phyloP scores from a whole-genome alignment of 1,140 invertebrate genomes.

The Solen grandis region DNA sequence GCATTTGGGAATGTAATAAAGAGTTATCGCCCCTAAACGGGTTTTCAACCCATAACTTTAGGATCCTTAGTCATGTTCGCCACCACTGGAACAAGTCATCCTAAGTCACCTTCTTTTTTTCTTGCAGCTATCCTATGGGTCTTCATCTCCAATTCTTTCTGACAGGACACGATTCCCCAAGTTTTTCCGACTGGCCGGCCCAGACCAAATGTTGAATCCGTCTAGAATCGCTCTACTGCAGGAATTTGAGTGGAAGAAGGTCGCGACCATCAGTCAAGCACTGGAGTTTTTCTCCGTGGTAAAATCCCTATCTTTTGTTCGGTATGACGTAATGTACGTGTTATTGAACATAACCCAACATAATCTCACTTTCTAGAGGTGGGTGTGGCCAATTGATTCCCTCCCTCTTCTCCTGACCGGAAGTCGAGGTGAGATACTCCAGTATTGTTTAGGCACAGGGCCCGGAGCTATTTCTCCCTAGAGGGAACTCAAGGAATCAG shows the following conservation, averaged over 20 bases:
- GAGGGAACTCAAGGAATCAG: neutral
- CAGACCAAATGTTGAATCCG: slow-evolving; percentile 58
- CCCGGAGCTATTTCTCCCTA: neutral
- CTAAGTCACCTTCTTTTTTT: too few species aligned
- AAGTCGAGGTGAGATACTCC: too few species aligned
- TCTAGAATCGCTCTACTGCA: slow-evolving; percentile 50
- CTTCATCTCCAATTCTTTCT: slow-evolving; percentile 66
- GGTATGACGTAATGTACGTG: neutral
- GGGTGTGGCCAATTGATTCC: neutral
- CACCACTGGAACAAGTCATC: too few species aligned
- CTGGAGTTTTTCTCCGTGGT: slow-evolving; percentile 61
- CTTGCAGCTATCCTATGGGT: slow-evolving; percentile 62
- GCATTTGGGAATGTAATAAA: too few species aligned
- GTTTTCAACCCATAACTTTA: too few species aligned
- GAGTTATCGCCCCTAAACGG: too few species aligned
- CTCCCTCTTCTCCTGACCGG: too few species aligned
- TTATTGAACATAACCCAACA: neutral
- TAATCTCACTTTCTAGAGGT: neutral
- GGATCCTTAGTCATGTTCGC: too few species aligned
- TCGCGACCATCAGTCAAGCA: slow-evolving; percentile 55
- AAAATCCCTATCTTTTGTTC: neutral
- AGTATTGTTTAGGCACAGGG: neutral
- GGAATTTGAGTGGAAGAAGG: slow-evolving; percentile 54
- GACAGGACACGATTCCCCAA: slow-evolving; percentile 58
- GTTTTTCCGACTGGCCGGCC: slow-evolving; percentile 67